Evolutionary conservation across 2,888 invertebrate species (phyloP), one percentile per base, ranked within the genome.

Genomic region (Perdita meconis): DNA sequence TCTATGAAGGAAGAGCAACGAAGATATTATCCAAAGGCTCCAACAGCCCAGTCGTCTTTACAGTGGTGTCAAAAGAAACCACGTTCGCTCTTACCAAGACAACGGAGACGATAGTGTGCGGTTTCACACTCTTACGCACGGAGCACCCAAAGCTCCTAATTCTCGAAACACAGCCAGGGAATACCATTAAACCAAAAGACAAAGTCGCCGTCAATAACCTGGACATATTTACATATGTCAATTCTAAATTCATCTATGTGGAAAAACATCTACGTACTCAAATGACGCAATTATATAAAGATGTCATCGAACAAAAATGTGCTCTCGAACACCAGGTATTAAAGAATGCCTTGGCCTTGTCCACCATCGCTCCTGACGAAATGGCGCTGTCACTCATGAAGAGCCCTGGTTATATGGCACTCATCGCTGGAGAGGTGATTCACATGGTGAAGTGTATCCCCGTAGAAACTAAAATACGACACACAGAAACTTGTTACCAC

Each of bases 371-470:
- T 1, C 89, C 87, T 1, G 84, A 88, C 26, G 75, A 87, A 19
- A 81, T 90, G 4, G 87, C 87, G 0, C 89, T 5, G 16, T 0
- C 16, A 0, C 8, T 67, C 0, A 87, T 86, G 75, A 81, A 87
- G 6, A 56, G 74, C 63, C 82, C 84, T 0, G 89, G 88, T 1
- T 84, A 85, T 30, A 82, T 87, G 40, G 88, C 87, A 0, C 36
- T 80, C 2, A 73, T 82, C 0, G 69, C 70, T 16, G 89, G 88
- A 13, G 88, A 88, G 71, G 88, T 84, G 0, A 65, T 88, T 0
- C 87, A 89, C 42, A 76, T 90, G 0, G 57, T 89, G 2, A 76
- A 86, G 47, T 89, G 89, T 50, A 68, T 82, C 0, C 80, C 87
- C 1, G 75, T 82, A 4, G 57, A 77, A 22, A 84, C 81, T 0